Percentiles rank a stretch among this genome's conserved stretches.
Evolutionary conservation across 2,797 vertebrate genomes (phyloP).

Genomic region (Characodon lateralis): DNA sequence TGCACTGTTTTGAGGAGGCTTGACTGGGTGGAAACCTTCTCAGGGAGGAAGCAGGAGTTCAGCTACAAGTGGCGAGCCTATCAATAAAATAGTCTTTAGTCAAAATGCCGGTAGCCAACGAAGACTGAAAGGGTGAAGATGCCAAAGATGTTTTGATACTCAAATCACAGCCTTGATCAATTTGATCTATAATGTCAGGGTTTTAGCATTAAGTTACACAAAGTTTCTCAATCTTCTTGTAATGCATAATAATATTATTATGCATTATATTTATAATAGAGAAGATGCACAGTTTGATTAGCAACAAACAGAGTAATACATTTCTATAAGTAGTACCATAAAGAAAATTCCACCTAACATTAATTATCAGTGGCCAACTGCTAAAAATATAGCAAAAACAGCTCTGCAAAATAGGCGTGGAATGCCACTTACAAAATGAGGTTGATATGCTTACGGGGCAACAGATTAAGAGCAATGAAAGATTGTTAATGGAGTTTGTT

Average conservation of each 20-base stretch:
- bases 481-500: neutral
- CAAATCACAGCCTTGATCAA: neutral
- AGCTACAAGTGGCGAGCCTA: slow-evolving; percentile 40
- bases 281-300: no score
- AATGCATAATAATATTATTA: no score
- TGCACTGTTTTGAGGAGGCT: slow-evolving; percentile 61
- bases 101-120: neutral
- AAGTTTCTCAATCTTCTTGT: no score
- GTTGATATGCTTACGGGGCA: neutral
- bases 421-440: neutral
- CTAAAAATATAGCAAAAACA: neutral
- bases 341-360: neutral
- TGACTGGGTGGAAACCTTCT: slow-evolving; percentile 39
- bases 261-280: no score
- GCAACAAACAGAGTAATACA: neutral
- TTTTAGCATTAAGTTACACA: no score
- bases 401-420: neutral
- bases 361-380: neutral
- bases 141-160: neutral
- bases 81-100: slow-evolving; percentile 2
- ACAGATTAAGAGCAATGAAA: neutral
- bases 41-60: slow-evolving; percentile 23
- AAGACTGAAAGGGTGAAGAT: neutral
- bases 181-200: no score
- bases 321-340: neutral